Conservation (phyloP, 2,797 vertebrate species). For the Craterocephalus amniculus region DNA sequence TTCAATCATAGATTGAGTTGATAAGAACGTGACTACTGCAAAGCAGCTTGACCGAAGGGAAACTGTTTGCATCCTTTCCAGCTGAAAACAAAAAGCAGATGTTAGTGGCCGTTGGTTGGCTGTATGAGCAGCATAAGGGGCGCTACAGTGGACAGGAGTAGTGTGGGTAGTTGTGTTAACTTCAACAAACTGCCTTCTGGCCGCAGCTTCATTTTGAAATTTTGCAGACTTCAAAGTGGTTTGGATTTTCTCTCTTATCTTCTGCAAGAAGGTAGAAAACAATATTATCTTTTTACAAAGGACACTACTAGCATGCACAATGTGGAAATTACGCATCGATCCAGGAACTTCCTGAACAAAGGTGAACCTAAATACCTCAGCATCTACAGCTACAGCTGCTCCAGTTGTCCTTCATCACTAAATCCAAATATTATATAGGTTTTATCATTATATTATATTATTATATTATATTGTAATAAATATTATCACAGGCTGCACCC, state of each 20-base stretch:
- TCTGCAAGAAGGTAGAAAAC: no score
- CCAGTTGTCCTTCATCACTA: neutral
- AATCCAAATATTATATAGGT: neutral
- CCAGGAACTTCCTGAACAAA: neutral
- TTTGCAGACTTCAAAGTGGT: no score
- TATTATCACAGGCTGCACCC: slow-evolving; percentile 5
- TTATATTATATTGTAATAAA: no score
- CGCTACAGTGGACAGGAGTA: neutral
- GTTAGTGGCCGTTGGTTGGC: neutral
- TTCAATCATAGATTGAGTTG: neutral
- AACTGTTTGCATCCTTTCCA: neutral
- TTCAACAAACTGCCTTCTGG: no score
- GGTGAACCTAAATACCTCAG: neutral
- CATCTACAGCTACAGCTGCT: neutral
- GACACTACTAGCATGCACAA: neutral
- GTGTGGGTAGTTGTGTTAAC: neutral
- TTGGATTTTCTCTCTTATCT: no score
- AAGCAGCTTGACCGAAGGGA: neutral
- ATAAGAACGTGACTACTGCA: neutral
- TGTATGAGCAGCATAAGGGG: neutral
- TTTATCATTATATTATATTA: neutral
- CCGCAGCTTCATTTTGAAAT: no score
- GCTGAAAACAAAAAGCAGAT: neutral
- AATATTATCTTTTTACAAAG: neutral
- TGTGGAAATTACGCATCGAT: neutral